Conservation (phyloP, 2,797 vertebrate genomes). For the Poliocrania exsul region DNA sequence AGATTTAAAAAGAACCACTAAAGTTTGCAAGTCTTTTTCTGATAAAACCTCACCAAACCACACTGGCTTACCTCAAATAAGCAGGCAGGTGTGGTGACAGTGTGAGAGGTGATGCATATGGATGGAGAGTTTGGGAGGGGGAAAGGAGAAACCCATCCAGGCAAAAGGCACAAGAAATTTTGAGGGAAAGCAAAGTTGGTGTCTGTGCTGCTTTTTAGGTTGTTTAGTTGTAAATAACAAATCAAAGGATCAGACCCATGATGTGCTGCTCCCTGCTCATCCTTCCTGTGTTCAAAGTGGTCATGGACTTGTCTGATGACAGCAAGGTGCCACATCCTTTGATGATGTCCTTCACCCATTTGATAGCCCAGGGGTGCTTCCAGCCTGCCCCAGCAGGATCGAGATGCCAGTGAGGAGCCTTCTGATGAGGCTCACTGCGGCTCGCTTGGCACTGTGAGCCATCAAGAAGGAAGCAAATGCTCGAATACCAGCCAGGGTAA, state of each 20-base stretch:
- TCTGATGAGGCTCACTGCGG: rapidly evolving
- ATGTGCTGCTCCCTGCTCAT: background rate
- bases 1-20: background rate
- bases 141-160: background rate
- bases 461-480: background rate
- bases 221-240: background rate
- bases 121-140: background rate
- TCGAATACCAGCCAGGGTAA: background rate
- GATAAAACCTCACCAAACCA: background rate
- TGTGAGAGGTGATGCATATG: rapidly evolving
- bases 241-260: background rate
- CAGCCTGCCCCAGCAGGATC: background rate
- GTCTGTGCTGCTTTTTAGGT: background rate
- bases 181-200: background rate
- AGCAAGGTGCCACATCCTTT: rapidly evolving
- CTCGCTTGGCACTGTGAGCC: rapidly evolving
- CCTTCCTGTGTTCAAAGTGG: rapidly evolving
- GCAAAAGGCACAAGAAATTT: background rate
- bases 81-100: rapidly evolving
- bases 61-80: background rate
- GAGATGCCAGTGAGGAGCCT: background rate
- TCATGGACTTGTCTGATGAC: background rate
- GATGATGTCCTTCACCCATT: background rate
- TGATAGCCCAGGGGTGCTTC: background rate
- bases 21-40: background rate